phyloP scores from a whole-genome alignment of 2,113 vertebrate species.

The Etheostoma spectabile region DNA sequence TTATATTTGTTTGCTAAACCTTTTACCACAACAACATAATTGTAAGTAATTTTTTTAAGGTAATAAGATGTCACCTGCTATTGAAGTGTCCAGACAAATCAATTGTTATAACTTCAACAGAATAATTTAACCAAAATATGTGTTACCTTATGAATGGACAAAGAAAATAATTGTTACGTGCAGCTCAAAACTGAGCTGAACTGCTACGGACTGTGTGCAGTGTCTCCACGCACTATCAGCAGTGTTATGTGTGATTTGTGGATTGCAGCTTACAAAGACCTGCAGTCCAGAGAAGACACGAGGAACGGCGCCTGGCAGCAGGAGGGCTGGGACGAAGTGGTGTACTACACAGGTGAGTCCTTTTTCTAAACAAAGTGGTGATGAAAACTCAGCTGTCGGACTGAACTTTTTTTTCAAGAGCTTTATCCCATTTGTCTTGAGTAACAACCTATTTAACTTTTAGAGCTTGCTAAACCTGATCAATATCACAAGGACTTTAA shows the following conservation, averaged over 20 bases:
- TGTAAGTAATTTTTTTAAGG: neutral
- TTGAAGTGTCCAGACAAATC: neutral
- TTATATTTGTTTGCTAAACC: neutral
- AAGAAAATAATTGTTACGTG: no score
- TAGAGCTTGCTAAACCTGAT: constrained; percentile 12
- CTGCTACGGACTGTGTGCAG: neutral
- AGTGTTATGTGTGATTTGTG: neutral
- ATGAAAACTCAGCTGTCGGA: neutral
- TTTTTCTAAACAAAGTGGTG: neutral
- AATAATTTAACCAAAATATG: neutral
- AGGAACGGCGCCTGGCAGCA: constrained; percentile 94
- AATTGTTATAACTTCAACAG: neutral
- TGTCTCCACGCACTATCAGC: neutral
- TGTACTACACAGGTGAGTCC: constrained; percentile 94
- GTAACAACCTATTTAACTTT: neutral
- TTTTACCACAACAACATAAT: neutral
- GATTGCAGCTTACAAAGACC: constrained; percentile 92
- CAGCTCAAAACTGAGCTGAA: neutral
- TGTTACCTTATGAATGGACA: neutral
- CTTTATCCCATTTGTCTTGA: neutral
- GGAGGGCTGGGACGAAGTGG: constrained; percentile 94
- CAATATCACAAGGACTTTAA: constrained; percentile 14
- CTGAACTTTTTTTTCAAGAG: neutral
- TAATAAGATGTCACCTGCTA: neutral
- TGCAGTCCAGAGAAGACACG: constrained; percentile 92